phyloP scores from a whole-genome alignment of 1,140 invertebrate genomes.

The Sitophilus oryzae region DNA sequence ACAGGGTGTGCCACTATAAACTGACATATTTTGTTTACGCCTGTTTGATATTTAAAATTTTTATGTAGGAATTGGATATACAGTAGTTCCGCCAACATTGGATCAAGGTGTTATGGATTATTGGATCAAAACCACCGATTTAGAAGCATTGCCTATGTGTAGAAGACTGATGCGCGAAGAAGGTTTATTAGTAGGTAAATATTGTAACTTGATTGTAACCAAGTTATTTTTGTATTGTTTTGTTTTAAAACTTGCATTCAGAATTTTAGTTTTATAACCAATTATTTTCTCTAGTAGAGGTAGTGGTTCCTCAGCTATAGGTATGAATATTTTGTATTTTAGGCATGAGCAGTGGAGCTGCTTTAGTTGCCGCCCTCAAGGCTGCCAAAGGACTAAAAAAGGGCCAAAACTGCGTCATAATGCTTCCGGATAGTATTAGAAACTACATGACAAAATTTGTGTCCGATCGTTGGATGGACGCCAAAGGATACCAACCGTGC shows the following conservation, averaged over 20 bases:
- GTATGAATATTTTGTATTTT: slow-evolving; percentile 8
- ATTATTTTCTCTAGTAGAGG: too few relatives aligned
- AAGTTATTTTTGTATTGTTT: too few relatives aligned
- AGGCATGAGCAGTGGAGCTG: slow-evolving; percentile 89
- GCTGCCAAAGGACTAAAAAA: slow-evolving; percentile 72
- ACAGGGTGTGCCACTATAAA: too few relatives aligned
- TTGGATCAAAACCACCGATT: slow-evolving; percentile 84
- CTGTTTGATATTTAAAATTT: too few relatives aligned
- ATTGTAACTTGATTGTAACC: too few relatives aligned
- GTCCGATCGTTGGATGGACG: slow-evolving; percentile 92
- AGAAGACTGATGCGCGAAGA: slow-evolving; percentile 84
- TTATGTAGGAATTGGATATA: slow-evolving; percentile 76
- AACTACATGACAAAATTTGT: slow-evolving; percentile 99
- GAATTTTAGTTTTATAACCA: too few relatives aligned
- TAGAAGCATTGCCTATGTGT: slow-evolving; percentile 72
- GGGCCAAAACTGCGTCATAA: slow-evolving; percentile 81
- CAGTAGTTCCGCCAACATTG: slow-evolving; percentile 90
- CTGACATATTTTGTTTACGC: too few relatives aligned
- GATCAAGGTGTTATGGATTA: slow-evolving; percentile 71
- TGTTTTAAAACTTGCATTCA: too few relatives aligned
- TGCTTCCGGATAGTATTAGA: slow-evolving; percentile 90
- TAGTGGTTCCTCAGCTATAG: too few relatives aligned
- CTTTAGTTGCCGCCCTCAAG: slow-evolving; percentile 72
- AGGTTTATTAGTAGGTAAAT: slow-evolving; percentile 82
- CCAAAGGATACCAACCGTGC: slow-evolving; percentile 57